phyloP scores from a whole-genome alignment of 2,888 invertebrate species.

The Drosophila sordidula region DNA sequence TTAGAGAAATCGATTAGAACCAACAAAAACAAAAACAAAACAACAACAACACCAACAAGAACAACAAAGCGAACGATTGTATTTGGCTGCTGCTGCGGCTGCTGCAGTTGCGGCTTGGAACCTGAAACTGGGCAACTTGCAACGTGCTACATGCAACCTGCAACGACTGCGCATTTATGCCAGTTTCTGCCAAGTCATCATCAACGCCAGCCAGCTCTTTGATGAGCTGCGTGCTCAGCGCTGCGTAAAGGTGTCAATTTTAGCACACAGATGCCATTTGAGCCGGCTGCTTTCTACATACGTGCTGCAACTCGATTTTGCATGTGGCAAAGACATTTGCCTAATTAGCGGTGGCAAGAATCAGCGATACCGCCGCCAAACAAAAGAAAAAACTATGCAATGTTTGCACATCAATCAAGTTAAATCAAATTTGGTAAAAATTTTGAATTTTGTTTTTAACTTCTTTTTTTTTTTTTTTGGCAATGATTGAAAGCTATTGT shows the following conservation, averaged over 20 bases:
- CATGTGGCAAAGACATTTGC: constrained; percentile 42
- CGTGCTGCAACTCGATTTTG: constrained; percentile 14
- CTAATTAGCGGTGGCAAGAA: constrained; percentile 52
- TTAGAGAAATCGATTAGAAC: constrained; percentile 81
- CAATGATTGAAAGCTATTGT: constrained; percentile 71
- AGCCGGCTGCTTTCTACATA: constrained; percentile 50
- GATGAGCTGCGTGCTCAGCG: constrained; percentile 72
- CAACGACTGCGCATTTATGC: constrained; percentile 19
- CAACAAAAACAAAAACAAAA: constrained; percentile 50
- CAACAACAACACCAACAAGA: constrained; percentile 31
- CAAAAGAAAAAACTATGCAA: constrained; percentile 18
- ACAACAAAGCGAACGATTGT: constrained; percentile 64
- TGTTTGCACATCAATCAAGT: constrained; percentile 74
- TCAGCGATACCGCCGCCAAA: constrained; percentile 2
- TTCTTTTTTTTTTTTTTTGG: constrained; percentile 29
- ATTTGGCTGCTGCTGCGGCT: constrained; percentile 32
- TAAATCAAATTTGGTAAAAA: constrained; percentile 62
- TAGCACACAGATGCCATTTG: constrained; percentile 78
- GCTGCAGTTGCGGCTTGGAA: constrained; percentile 12
- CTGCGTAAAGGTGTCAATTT: constrained; percentile 80
- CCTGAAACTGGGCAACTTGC: constrained; percentile 29
- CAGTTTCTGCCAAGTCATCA: constrained; percentile 66
- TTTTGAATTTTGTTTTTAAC: constrained; percentile 18
- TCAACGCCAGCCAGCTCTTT: constrained; percentile 56
- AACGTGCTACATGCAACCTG: constrained; percentile 34